Conservation (phyloP, 2,113 vertebrate species). For the Columbina picui region DNA sequence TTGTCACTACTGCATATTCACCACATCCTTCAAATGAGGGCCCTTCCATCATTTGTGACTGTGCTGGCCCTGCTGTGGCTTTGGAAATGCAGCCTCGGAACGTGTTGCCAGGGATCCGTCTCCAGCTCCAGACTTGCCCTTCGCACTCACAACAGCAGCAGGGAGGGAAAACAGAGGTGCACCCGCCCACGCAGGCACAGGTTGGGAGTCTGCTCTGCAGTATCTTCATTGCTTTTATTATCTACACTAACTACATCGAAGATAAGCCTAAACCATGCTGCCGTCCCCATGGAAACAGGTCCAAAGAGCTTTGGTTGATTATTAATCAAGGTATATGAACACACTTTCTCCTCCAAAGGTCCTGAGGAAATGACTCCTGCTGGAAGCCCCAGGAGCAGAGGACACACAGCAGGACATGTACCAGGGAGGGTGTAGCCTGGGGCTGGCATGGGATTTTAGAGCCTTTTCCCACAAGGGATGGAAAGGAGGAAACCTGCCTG, state of each 20-base stretch:
- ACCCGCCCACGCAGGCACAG: neutral
- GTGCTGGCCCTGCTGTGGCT: neutral
- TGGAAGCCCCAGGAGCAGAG: neutral
- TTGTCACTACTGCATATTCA: neutral
- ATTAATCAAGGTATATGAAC: neutral
- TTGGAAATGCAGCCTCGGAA: neutral
- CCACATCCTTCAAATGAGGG: neutral
- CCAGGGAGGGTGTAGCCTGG: neutral
- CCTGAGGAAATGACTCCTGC: neutral
- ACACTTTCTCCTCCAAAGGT: neutral
- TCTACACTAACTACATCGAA: neutral
- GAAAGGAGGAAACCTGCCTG: neutral
- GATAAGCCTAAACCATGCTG: constrained; percentile 6
- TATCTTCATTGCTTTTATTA: constrained; percentile 11
- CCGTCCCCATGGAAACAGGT: constrained; percentile 59
- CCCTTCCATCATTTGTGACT: neutral
- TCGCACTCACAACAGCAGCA: neutral
- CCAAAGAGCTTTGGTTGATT: constrained; percentile 14
- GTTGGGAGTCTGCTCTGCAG: neutral
- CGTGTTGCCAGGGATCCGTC: neutral
- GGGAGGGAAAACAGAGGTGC: neutral
- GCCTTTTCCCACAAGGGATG: neutral
- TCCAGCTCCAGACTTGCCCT: neutral
- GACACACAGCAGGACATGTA: neutral
- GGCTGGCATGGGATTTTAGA: neutral